These are phyloP conservation scores for Brevipalpus yothersi DNA, from an alignment of 1,140 invertebrate genomes.

Conservation along the genomic window DNA sequence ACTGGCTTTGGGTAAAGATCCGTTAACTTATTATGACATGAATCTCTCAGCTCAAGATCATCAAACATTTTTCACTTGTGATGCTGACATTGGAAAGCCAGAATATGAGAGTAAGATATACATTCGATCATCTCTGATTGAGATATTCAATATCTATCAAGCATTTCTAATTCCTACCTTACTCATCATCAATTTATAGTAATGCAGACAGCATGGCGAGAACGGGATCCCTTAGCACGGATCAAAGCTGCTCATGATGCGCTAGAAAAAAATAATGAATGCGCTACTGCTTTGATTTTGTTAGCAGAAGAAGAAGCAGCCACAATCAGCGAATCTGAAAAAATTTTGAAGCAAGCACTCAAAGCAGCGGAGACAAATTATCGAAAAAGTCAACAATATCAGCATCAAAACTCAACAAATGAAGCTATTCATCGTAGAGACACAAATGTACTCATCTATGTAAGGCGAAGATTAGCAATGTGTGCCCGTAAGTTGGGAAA, in stretches of 20 bases:
- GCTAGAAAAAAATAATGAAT: constrained; percentile 62
- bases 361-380: constrained; percentile 70
- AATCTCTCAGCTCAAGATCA: constrained; percentile 96
- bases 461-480: constrained; percentile 81
- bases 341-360: constrained; percentile 58
- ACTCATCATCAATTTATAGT: constrained; percentile 24
- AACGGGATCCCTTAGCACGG: constrained; percentile 67
- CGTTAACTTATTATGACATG: constrained; percentile 96
- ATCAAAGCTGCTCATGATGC: constrained; percentile 79
- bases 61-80: constrained; percentile 91
- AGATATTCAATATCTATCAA: not conserved
- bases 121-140: not conserved
- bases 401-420: constrained; percentile 44
- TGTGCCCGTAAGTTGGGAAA: constrained; percentile 72
- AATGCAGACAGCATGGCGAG: constrained; percentile 92
- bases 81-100: constrained; percentile 58
- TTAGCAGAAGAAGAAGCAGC: constrained; percentile 87
- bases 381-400: constrained; percentile 46
- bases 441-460: constrained; percentile 83
- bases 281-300: constrained; percentile 80
- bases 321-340: constrained; percentile 62
- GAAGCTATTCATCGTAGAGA: constrained; percentile 68
- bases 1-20: constrained; percentile 71
- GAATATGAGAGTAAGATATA: constrained; percentile 55
- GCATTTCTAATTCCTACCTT: not conserved